Evolutionary conservation across 1,140 invertebrate genomes (phyloP), one percentile per base, ranked within the genome.

Genomic region (Subanguina moxae): DNA sequence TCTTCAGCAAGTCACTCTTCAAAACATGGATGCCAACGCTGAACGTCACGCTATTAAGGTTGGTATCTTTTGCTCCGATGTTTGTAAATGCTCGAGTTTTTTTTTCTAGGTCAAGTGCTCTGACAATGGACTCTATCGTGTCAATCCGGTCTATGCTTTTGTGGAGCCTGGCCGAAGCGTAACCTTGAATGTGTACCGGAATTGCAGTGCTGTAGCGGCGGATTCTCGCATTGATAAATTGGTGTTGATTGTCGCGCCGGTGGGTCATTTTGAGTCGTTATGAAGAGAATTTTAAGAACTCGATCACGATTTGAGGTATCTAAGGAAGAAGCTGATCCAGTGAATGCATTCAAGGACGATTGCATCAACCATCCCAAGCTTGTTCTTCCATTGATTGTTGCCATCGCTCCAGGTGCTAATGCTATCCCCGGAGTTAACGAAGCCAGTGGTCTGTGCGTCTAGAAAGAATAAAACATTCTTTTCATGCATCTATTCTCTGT

Each of bases 141-240:
- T 66, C 21, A 66, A 66, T 42, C 64, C 64, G 13, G 64, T 66
- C 9, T 66, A 57, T 43, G 56, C 64, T 17, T 38, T 66, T 28
- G 64, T 66, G 13, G 63, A 64, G 42, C 63, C 63, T 48, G 63
- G 63, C 9, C 43, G 52, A 28, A 59, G 59, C 17, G 38, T 65
- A 9, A 67, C 73, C 19, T 61, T 74, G 38, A 69, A 74, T 48
- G 62, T 73, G 17, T 59, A 73, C 59, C 74, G 72, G 27, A 52
- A 52, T 52, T 3, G 3, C 23, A 52, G n/a, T 52, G 48, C 48
- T 19, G 48, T 21, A 5, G 3, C 48, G 3, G 48, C 48, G 3
- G 48, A 19, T 3, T 52, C 48, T 21, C n/a, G n/a, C n/a, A 3
- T 25, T 15, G 48, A 19, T 25, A 52, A 52, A 15, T 25, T 52